Evolutionary conservation across 2,797 vertebrate species (phyloP), one percentile per base, ranked within the genome.

Genomic region (Chaetodon trifasciatus): DNA sequence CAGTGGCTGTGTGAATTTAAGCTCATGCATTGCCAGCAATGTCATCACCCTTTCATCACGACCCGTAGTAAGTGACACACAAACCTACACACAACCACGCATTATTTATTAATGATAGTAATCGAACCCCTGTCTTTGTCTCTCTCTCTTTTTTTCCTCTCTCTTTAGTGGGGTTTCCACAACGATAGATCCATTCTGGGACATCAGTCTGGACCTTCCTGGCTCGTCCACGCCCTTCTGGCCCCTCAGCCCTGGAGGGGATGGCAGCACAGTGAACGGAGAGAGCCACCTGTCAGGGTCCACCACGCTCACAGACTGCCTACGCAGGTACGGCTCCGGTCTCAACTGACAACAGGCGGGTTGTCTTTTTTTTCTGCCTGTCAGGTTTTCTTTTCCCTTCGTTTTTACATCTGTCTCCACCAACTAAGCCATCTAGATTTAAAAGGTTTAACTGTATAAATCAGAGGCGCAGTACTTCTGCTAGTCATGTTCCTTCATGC

Each of bases 121-220:
- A 80, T 37, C 40, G 7, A 11, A 47, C 12, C 66, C 32, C 35
- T 37, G n/a, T 46, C 44, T 73, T 13, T 74, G 3, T 50, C 11
- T 28, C 42, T 8, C 42, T 44, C 42, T 44, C 42, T 44, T 6
- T 44, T 1, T 44, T 50, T 46, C 23, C 32, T 37, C 5, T 19
- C 32, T 65, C 15, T 70, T 19, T 40, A 99, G 98, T 21, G 98
- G 98, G 9, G 98, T 99, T 90, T 99, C 98, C 80, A 99, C 98
- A 5, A 99, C 98, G 50, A 99, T 99, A 96, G 98, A 99, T 91
- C 98, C 98, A 0, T 99, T 99, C 89, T 99, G 98, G 98, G 98
- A 99, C 94, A 99, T 99, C 94, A 99, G 98, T 86, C 92, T 99
- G 93, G 98, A 99, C 90, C 94, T 99, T 84, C 98, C 98, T 0